Evolutionary conservation across 92 coral and sea anemone species (phyloP).

Genomic region (Parazoanthus darwini): DNA sequence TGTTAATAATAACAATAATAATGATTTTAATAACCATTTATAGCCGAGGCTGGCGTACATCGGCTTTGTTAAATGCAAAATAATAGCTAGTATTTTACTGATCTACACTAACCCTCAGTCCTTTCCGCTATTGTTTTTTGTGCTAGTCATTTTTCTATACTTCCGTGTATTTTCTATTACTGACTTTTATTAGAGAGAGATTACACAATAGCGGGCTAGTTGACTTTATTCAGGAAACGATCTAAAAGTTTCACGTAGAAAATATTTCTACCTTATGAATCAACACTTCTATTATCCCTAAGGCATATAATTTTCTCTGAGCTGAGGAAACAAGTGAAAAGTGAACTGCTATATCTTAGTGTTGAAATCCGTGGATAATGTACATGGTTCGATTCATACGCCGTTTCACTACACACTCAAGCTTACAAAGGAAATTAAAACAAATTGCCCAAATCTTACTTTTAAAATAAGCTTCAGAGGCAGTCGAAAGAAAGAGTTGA

Average conservation of each 20-base stretch:
- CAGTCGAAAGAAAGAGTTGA: too few relatives aligned
- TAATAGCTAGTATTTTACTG: neutral
- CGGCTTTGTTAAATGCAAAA: neutral
- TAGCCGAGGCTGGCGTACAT: neutral
- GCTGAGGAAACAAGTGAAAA: too few relatives aligned
- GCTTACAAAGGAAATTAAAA: too few relatives aligned
- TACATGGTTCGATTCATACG: too few relatives aligned
- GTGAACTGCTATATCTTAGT: too few relatives aligned
- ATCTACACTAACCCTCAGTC: neutral
- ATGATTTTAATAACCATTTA: neutral
- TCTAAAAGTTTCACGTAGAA: neutral
- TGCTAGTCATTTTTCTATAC: too few relatives aligned
- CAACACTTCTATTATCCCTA: too few relatives aligned
- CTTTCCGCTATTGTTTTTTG: neutral
- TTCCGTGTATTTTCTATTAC: neutral
- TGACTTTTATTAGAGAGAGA: neutral
- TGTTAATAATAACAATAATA: slow-evolving; percentile 7
- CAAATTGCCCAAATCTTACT: neutral
- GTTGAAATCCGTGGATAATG: too few relatives aligned
- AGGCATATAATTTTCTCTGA: too few relatives aligned
- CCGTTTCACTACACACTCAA: too few relatives aligned
- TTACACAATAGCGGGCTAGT: neutral
- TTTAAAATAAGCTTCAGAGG: too few relatives aligned
- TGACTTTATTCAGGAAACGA: neutral
- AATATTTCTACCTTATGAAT: too few relatives aligned